Evolutionary conservation across 2,888 invertebrate genomes (phyloP), one percentile per base, ranked within the genome.

Genomic region (Temnothorax ravouxi): DNA sequence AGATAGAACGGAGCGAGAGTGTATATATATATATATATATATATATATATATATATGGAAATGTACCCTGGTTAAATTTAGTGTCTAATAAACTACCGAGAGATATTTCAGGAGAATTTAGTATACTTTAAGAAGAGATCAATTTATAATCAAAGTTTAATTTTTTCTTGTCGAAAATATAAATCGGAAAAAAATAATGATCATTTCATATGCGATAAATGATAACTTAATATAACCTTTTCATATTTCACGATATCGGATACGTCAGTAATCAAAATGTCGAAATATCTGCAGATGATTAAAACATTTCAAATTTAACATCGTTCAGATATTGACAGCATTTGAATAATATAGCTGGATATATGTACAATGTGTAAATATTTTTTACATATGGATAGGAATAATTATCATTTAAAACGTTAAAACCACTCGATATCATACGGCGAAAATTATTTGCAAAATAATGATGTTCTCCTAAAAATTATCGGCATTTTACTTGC

Each of bases 401-500:
- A 44, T 54, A 59, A 59, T n/a, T 13, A 38, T 64, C 15, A 44
- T 25, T 50, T 38, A 13, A 81, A 44, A 11, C 15, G 44, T 52
- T 66, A 44, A 44, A 67, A 84, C 25, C 72, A 56, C 6, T 34
- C 34, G 54, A 52, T 62, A 13, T 67, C 38, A 13, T 52, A 52
- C 3, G 13, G 1, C 18, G 9, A 6, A 29, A 54, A 29, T 54
- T 54, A 50, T 38, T 77, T 66, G 71, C 61, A 29, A 66, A 88
- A 34, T 41, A 87, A 83, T 59, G 61, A 79, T 72, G 69, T 59
- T 34, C 29, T 8, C 3, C n/a, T n/a, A 67, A 66, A 86, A 88
- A 66, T 66, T 81, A 84, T 88, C 88, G 72, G 61, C 69, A 69
- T 56, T 34, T 56, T 34, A 54, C 66, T 67, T 66, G 72, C 47